Base-by-base conservation (phyloP, 2,888 invertebrate species). In the Acanthococcus lagerstroemiae region DNA sequence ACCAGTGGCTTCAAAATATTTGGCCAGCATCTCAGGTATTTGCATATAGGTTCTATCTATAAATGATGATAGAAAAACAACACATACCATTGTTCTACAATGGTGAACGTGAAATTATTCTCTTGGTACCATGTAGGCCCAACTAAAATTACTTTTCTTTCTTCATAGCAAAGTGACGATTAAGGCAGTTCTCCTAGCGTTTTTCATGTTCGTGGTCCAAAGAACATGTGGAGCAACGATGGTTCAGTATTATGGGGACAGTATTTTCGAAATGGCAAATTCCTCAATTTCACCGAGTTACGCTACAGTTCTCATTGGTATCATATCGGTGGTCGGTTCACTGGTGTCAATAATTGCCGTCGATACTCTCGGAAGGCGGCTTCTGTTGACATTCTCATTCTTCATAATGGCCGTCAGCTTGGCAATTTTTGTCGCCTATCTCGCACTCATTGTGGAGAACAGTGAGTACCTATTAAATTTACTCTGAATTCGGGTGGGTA, bases 261-360 rank as follows among this genome's bases (percentile, higher is more conserved):
- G 71, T 24, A 74, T 75, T 26, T 71, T 74, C 57, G 48, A 66
- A 57, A 65, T 72, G 15, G 71, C 75, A 22, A 73, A 72, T 1
- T 72, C 70, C 26, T 69, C 66, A 6, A 60, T 72, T 12, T 27
- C 69, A 25, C 72, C 73, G 17, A 69, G 71, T 21, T 54, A 67
- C 3, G 75, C 76, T 9, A 74, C 78, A 4, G 75, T 79, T 5
- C 69, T 77, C 7, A 74, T 79, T 12, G 79, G 77, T 1, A 71
- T 73, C 1, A 76, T 78, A 1, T 69, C 71, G 26, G 69, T 71
- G 1, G 66, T 71, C 22, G 67, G 70, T 17, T 71, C 75, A 22
- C 68, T 69, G 56, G 67, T 71, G 46, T 71, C 73, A 1, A 70
- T 72, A 1, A 63, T 73, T 69, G 46, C 73, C 58, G 57, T 72